A percentile compares a stretch with the other conserved stretches of the same genome.
Conservation (phyloP, 2,888 invertebrate genomes). For the Pseudococcus longispinus region DNA sequence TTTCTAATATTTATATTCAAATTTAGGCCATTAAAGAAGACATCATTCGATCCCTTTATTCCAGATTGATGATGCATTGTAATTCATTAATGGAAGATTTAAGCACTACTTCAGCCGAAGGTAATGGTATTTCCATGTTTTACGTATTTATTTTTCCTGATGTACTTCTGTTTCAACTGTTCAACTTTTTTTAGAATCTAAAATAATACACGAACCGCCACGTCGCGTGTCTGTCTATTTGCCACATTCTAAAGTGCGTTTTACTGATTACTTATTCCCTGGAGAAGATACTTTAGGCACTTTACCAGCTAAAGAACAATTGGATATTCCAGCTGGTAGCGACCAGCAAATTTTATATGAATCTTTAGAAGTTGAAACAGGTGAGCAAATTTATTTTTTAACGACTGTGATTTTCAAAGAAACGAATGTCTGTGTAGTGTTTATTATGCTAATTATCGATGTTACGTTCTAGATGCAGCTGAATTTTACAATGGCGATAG, state of each 20-base stretch:
- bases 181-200: conserved; percentile 65
- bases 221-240: conserved; percentile 82
- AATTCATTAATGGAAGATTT: conserved; percentile 85
- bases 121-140: not conserved
- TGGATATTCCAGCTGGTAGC: conserved; percentile 20
- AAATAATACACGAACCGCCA: conserved; percentile 88
- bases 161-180: too few species aligned
- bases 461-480: conserved; percentile 31
- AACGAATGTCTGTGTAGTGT: too few species aligned
- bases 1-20: not conserved
- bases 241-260: conserved; percentile 70
- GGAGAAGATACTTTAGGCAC: conserved; percentile 69
- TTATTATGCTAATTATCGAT: not conserved
- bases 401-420: not conserved
- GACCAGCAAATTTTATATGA: conserved; percentile 39
- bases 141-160: not conserved
- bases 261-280: conserved; percentile 90
- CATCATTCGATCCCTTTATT: conserved; percentile 81
- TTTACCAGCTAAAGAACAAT: conserved; percentile 49
- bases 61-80: conserved; percentile 89
- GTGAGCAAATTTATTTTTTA: not conserved
- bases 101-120: conserved; percentile 33
- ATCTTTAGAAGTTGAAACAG: conserved; percentile 51
- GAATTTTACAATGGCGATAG: conserved; percentile 43
- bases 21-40: conserved; percentile 77